A percentile compares a stretch with the other conserved stretches of the same genome.
phyloP scores from a whole-genome alignment of 35 echinoderm and acorn worm species.

The Apostichopus japonicus region DNA sequence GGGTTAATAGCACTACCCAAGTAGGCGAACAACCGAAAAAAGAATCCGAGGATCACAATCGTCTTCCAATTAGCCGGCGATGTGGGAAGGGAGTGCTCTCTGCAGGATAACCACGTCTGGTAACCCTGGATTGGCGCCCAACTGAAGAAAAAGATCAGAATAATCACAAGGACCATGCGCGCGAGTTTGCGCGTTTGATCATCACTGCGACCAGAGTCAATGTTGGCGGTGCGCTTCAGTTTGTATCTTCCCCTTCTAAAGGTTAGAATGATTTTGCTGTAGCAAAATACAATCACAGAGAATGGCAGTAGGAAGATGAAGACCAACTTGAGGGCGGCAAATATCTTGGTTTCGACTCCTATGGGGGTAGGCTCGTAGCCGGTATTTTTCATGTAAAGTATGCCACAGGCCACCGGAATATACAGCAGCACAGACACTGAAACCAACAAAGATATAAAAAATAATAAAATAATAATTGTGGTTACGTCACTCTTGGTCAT shows the following conservation, averaged over 20 bases:
- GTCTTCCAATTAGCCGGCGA: constrained; percentile 14
- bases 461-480: neutral
- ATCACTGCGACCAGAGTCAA: neutral
- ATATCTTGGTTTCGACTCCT: constrained; percentile 24
- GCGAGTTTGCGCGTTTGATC: constrained; percentile 38
- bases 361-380: neutral
- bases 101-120: constrained; percentile 7
- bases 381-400: neutral
- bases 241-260: constrained; percentile 39
- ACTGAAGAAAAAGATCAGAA: constrained; percentile 39
- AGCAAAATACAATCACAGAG: constrained; percentile 36
- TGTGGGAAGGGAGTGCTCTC: constrained; percentile 8
- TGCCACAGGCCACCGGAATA: constrained; percentile 25
- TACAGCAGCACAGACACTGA: constrained; percentile 27
- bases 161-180: constrained; percentile 43
- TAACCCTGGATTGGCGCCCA: constrained; percentile 43
- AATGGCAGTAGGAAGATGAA: constrained; percentile 47
- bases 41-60: constrained; percentile 20
- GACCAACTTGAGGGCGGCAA: neutral
- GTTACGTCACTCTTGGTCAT: too few species aligned
- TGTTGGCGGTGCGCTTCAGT: constrained; percentile 32
- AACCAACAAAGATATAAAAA: neutral
- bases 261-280: constrained; percentile 30
- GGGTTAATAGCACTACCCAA: constrained; percentile 41
- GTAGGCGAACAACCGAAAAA: constrained; percentile 22